Conservation (phyloP, 2,113 vertebrate species). For the Onychostoma macrolepis region DNA sequence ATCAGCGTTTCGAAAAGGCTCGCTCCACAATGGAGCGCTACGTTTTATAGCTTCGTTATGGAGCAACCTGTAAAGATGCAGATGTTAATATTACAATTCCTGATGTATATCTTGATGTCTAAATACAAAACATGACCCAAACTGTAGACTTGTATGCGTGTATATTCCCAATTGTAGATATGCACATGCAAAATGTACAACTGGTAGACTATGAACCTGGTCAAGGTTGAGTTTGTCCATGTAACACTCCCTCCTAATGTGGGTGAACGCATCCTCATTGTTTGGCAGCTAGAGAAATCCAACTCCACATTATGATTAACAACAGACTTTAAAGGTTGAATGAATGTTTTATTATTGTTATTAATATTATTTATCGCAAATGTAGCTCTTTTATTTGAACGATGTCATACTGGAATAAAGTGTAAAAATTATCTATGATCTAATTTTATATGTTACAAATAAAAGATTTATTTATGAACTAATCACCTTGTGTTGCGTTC, state of each 20-base stretch:
- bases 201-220: conserved; percentile 64
- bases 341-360: conserved; percentile 81
- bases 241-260: conserved; percentile 84
- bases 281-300: conserved; percentile 91
- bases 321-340: conserved; percentile 89
- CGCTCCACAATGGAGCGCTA: conserved; percentile 95
- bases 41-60: conserved; percentile 92
- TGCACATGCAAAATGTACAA: conserved; percentile 70
- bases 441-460: conserved; percentile 99
- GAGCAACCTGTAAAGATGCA: conserved; percentile 81
- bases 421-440: conserved; percentile 90
- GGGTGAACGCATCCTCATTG: conserved; percentile 85
- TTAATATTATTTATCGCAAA: conserved; percentile 97
- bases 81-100: conserved; percentile 71
- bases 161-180: conserved; percentile 61
- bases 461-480: conserved; percentile 99
- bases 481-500: conserved; percentile 53
- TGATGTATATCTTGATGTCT: conserved; percentile 78
- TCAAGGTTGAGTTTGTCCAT: conserved; percentile 64
- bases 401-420: conserved; percentile 99
- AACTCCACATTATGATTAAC: conserved; percentile 74
- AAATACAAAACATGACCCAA: conserved; percentile 71
- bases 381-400: conserved; percentile 91
- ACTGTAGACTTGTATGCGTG: conserved; percentile 70
- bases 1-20: conserved; percentile 75